A percentile compares a stretch with the other conserved stretches of the same genome.
Conservation (phyloP, 2,797 vertebrate genomes). For the Australoheros facetus region DNA sequence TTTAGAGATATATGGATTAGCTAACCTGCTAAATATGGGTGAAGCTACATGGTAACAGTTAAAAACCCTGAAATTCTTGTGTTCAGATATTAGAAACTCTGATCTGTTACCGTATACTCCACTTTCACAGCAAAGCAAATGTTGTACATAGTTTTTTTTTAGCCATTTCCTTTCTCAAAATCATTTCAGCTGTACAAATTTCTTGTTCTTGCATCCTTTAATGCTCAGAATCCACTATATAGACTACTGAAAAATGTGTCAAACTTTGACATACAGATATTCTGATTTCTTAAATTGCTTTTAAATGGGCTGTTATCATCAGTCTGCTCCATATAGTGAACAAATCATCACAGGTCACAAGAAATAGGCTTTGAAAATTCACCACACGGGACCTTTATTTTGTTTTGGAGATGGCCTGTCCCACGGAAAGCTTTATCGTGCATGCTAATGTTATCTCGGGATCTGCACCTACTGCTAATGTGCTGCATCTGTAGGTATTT, state of each 20-base stretch:
- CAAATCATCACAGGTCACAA: slow-evolving; percentile 58
- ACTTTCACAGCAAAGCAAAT: slow-evolving; percentile 40
- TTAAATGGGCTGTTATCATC: slow-evolving; percentile 48
- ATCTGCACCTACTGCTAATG: slow-evolving; percentile 70
- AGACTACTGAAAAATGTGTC: slow-evolving; percentile 35
- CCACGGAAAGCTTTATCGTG: slow-evolving; percentile 53
- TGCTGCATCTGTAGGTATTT: slow-evolving; percentile 66
- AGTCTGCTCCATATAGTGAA: slow-evolving; percentile 45
- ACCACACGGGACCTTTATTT: slow-evolving; percentile 59
- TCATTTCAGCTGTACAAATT: neutral
- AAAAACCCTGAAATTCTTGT: too few species aligned
- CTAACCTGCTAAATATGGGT: neutral
- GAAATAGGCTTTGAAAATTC: slow-evolving; percentile 51
- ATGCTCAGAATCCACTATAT: slow-evolving; percentile 12
- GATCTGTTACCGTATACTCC: neutral
- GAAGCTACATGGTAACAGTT: neutral
- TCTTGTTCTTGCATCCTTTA: neutral
- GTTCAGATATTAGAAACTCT: too few species aligned
- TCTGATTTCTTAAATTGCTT: slow-evolving; percentile 52
- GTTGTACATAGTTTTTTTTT: slow-evolving; percentile 21
- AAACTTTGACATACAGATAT: slow-evolving; percentile 45
- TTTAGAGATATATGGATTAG: neutral
- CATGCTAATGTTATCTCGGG: slow-evolving; percentile 65
- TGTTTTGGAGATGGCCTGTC: slow-evolving; percentile 66
- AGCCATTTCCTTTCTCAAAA: slow-evolving; percentile 21